A percentile compares a stretch with the other conserved stretches of the same genome.
Evolutionary conservation across 2,888 invertebrate genomes (phyloP).

Genomic region (Clivina fossor): DNA sequence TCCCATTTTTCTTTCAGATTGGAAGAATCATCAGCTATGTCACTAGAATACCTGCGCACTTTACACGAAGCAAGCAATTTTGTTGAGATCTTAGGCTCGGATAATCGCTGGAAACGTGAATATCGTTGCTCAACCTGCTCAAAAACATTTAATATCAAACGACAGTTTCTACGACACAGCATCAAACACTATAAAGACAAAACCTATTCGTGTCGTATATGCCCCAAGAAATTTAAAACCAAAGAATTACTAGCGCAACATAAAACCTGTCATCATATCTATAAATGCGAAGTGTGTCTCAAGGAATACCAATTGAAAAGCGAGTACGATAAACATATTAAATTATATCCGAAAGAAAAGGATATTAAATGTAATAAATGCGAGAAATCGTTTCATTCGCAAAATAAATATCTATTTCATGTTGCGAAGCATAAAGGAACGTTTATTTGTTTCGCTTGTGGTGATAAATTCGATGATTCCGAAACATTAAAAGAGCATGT

Average conservation of each 20-base stretch:
- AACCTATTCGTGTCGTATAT: conserved; percentile 46
- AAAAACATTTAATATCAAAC: conserved; percentile 4
- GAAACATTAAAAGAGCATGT: conserved; percentile 11
- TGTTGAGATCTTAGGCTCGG: conserved; percentile 16
- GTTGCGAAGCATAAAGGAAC: conserved; percentile 41
- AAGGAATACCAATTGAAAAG: conserved; percentile 54
- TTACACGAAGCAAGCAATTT: conserved; percentile 15
- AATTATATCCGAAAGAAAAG: conserved; percentile 41
- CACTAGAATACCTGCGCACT: conserved; percentile 2
- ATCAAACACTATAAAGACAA: conserved; percentile 39
- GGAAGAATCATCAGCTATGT: too few relatives aligned
- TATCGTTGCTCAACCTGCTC: conserved; percentile 16
- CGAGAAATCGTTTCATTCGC: conserved; percentile 45
- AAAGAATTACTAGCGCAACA: conserved; percentile 50
- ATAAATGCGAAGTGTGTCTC: conserved; percentile 53
- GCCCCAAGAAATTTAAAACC: conserved; percentile 39
- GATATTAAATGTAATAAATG: conserved; percentile 40
- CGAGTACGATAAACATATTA: conserved; percentile 52
- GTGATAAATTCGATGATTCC: not conserved
- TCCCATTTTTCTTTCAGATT: conserved; percentile 24
- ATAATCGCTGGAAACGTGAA: conserved; percentile 11
- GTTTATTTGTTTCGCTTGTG: conserved; percentile 14
- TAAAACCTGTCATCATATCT: conserved; percentile 54
- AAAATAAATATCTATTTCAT: conserved; percentile 55
- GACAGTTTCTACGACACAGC: conserved; percentile 10